A percentile compares a stretch with the other conserved stretches of the same genome.
These are phyloP conservation scores for Pyrrhosoma nymphula DNA, from an alignment of 2,888 invertebrate species.

Conservation along the genomic window DNA sequence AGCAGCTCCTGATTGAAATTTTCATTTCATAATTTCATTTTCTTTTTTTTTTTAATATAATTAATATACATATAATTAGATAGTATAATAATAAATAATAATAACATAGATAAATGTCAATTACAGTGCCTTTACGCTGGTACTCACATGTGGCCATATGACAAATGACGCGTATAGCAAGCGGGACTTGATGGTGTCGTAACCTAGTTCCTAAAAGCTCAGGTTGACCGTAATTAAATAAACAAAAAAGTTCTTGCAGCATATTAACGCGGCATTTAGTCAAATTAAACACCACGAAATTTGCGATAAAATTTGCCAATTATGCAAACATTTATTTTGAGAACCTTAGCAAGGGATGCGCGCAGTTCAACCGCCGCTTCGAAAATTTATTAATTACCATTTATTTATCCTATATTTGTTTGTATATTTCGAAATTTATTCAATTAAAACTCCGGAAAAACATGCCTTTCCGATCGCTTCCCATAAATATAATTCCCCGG, in stretches of 20 bases:
- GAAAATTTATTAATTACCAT: conserved; percentile 35
- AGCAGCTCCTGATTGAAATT: not conserved
- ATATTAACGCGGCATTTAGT: conserved; percentile 1
- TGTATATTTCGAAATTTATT: conserved; percentile 28
- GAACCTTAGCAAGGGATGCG: not conserved
- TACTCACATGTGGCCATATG: not conserved
- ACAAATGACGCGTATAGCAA: not conserved
- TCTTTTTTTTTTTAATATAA: not conserved
- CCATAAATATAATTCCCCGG: not conserved
- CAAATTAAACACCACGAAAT: not conserved
- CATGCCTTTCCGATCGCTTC: not conserved
- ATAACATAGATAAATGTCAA: not conserved
- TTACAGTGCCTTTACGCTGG: not conserved
- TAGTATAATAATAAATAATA: too few species aligned
- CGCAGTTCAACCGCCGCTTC: not conserved
- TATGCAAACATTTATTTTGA: conserved; percentile 8
- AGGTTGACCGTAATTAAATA: not conserved
- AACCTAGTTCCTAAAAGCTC: not conserved
- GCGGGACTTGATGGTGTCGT: not conserved
- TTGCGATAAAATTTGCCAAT: not conserved
- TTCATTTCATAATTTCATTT: not conserved
- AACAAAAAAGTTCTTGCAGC: not conserved
- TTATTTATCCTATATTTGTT: conserved; percentile 24
- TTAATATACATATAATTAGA: too few species aligned
- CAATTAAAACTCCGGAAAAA: conserved; percentile 42